Evolutionary conservation across 2,888 invertebrate genomes (phyloP), one percentile per base, ranked within the genome.

Genomic region (Teleogryllus oceanicus): DNA sequence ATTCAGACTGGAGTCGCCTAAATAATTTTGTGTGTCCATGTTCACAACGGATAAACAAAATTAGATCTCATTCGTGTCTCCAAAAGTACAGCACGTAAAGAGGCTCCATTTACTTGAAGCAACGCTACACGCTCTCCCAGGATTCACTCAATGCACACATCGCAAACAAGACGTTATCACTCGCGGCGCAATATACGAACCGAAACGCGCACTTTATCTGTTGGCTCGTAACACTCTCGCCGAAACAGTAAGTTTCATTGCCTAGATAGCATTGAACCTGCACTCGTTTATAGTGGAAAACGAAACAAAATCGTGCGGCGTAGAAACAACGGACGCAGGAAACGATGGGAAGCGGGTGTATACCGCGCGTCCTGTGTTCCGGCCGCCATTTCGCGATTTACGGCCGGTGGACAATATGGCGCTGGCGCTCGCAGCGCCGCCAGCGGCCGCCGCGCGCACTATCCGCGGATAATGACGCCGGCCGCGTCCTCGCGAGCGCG

Each of bases 251-350:
- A 13, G 62, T n/a, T 62, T 62, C n/a, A 62, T 62, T 62, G 62
- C n/a, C 62, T 62, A 62, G 62, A 62, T 62, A n/a, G n/a, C 13
- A 62, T 62, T 62, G 62, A 62, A 62, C n/a, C 62, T 62, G 37
- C 37, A 5, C 3, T 37, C 62, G 16, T 62, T 13, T 18, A 62
- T 11, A n/a, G 16, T 62, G n/a, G 16, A 11, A 62, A 62, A 18
- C n/a, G 11, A 62, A n/a, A 62, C 62, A 62, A 62, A 62, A 62
- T n/a, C 37, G 37, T 5, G 37, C 37, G 37, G 37, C 37, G 37
- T 37, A 37, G 62, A 62, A 62, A 62, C 62, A 62, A 37, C 62
- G n/a, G 13, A 62, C 62, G 62, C 62, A n/a, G n/a, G n/a, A 13
- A 62, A 62, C 62, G n/a, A 62, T 62, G 13, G 16, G 62, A 62